Base-by-base conservation (phyloP, 2,888 invertebrate genomes). In the Steinernema scapterisci region DNA sequence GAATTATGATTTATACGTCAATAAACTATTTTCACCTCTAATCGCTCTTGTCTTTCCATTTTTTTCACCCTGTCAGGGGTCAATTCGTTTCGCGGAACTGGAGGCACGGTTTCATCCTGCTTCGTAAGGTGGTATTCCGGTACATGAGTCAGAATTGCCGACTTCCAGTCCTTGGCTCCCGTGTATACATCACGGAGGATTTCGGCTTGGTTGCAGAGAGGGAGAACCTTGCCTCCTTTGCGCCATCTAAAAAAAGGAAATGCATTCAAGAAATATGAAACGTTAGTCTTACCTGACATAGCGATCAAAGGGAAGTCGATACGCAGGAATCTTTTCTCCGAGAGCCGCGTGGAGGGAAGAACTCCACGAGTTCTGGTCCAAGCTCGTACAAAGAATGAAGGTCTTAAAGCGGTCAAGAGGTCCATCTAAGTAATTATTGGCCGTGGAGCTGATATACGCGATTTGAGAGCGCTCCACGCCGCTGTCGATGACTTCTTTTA, bases 271-370 rank as follows among this genome's bases (percentile, higher is more conserved):
- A 38, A 9, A 38, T 38, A 3, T 9, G 9, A 38, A 9, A 38
- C 38, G n/a, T n/a, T 54, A 5, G 13, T 13, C 31, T 25, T 63
- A 63, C 63, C 51, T 75, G n/a, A 75, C 75, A 38, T 75, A 74
- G 19, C 46, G 71, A 38, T 75, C 75, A n/a, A 75, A 63, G 19
- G 75, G 75, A 23, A 75, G 71, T n/a, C 73, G 63, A 45, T 75
- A 75, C 3, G 73, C 63, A 27, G 45, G 44, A 31, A 75, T 45
- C 27, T 46, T 72, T 38, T 74, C 73, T 11, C 19, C 48, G 21
- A 25, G 25, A 23, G 75, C 72, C 25, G 63, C 54, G 31, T 45
- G 56, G n/a, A 48, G 31, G 9, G 73, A 38, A n/a, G 48, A 52
- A n/a, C 31, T 27, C 43, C 51, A 38, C 13, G 51, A 23, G 19